Evolutionary conservation across 2,797 vertebrate species (phyloP).

Genomic region (Gymnoscopelus braueri): DNA sequence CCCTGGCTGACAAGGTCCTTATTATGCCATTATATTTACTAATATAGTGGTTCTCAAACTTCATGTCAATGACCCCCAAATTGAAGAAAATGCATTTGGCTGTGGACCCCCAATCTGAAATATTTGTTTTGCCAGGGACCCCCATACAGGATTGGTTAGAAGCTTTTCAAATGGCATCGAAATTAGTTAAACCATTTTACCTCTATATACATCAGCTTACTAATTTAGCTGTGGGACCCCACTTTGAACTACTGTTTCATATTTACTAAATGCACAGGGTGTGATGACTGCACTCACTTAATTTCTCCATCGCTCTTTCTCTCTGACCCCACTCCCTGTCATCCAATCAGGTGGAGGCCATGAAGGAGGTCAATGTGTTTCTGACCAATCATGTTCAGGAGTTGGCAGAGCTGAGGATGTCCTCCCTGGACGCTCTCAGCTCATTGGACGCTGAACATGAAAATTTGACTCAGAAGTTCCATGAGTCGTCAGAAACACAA

Average conservation of each 20-base stretch:
- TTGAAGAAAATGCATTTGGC: no score
- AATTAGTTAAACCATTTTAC: no score
- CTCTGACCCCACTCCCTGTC: background rate
- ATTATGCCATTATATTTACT: no score
- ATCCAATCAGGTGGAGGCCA: slow-evolving; percentile 82
- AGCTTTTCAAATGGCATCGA: no score
- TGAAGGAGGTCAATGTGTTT: slow-evolving; percentile 84
- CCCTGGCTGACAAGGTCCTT: slow-evolving; percentile 81
- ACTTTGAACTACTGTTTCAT: no score
- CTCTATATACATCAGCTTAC: no score
- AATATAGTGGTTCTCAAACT: background rate
- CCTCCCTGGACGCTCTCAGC: slow-evolving; percentile 66
- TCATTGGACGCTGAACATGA: slow-evolving; percentile 79
- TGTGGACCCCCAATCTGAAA: no score
- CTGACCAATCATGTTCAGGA: slow-evolving; percentile 72
- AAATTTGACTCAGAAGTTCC: slow-evolving; percentile 79
- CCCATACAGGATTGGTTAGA: no score
- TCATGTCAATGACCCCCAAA: background rate
- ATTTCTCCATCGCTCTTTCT: no score
- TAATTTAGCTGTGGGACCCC: no score
- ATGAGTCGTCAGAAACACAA: slow-evolving; percentile 70
- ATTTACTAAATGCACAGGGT: no score
- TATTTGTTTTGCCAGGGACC: no score
- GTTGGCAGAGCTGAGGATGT: slow-evolving; percentile 77
- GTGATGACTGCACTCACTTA: background rate